Percentiles rank a stretch among this genome's conserved stretches.
These are phyloP conservation scores for Cerastoderma edule DNA, from an alignment of 2,888 invertebrate genomes.

Conservation along the genomic window DNA sequence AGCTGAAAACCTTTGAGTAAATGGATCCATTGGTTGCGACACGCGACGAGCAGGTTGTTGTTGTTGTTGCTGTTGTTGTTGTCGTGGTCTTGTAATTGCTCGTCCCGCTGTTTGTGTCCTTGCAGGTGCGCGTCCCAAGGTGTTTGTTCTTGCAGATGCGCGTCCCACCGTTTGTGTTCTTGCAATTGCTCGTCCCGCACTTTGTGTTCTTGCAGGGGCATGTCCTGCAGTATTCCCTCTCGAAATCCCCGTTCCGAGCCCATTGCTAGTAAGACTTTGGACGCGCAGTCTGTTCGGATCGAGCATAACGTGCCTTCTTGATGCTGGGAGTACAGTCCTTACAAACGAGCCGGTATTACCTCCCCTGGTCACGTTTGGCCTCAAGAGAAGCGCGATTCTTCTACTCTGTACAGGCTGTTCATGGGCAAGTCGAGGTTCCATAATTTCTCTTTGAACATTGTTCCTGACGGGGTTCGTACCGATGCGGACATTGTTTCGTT, in stretches of 20 bases:
- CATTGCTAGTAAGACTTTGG: neutral
- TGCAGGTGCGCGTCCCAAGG: neutral
- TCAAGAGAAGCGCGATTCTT: slow-evolving; percentile 1
- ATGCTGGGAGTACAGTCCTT: neutral
- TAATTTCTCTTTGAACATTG: neutral
- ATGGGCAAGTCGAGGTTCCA: slow-evolving; percentile 11
- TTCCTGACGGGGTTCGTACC: neutral
- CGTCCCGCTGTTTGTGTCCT: neutral
- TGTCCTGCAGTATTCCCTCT: neutral
- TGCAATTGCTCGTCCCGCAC: neutral
- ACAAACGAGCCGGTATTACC: neutral
- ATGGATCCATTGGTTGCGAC: slow-evolving; percentile 40
- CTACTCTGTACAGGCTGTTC: slow-evolving; percentile 11
- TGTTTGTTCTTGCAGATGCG: neutral
- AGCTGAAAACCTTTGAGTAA: slow-evolving; percentile 50
- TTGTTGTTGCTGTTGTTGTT: too few relatives aligned
- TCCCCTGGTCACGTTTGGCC: neutral
- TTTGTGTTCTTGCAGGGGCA: neutral
- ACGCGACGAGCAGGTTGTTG: neutral
- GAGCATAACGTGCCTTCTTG: neutral
- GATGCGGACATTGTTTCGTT: neutral
- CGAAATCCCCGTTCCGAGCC: neutral
- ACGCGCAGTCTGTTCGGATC: neutral
- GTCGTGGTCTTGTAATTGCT: neutral
- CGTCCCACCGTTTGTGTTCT: neutral